Evolutionary conservation across 2,888 invertebrate genomes (phyloP).

Genomic region (Teleiodes luculella): DNA sequence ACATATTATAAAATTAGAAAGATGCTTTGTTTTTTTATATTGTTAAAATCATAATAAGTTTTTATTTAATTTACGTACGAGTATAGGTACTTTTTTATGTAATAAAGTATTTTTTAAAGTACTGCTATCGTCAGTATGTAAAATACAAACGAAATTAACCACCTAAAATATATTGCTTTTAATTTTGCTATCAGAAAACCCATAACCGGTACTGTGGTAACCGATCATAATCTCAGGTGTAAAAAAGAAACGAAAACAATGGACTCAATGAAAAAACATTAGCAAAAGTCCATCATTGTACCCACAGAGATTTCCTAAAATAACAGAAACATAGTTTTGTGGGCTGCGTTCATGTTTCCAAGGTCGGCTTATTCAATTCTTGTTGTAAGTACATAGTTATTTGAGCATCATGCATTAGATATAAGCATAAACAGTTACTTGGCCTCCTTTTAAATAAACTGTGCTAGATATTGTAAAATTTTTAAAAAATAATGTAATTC

Average conservation of each 20-base stretch:
- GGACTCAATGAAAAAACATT: constrained; percentile 31
- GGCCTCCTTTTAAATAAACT: too few species aligned
- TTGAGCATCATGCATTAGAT: constrained; percentile 2
- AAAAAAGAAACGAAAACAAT: constrained; percentile 39
- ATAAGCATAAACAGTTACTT: not conserved
- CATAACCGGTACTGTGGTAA: constrained; percentile 31
- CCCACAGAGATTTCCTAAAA: constrained; percentile 28
- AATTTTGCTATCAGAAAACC: constrained; percentile 6
- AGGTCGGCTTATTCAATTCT: constrained; percentile 20
- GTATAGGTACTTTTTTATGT: too few species aligned
- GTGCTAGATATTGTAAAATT: too few species aligned
- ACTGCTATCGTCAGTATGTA: too few species aligned
- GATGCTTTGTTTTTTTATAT: too few species aligned
- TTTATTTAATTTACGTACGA: too few species aligned
- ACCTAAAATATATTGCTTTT: not conserved
- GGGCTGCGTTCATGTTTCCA: constrained; percentile 26
- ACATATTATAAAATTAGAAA: too few species aligned
- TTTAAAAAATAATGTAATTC: too few species aligned
- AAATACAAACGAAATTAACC: not conserved
- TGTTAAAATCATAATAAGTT: too few species aligned
- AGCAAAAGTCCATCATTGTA: constrained; percentile 37
- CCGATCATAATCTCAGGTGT: constrained; percentile 29
- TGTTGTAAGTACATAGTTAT: constrained; percentile 1
- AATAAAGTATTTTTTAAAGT: too few species aligned
- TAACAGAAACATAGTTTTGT: constrained; percentile 20